Conservation (phyloP, 2,113 vertebrate species). For the Misgurnus mizolepis region DNA sequence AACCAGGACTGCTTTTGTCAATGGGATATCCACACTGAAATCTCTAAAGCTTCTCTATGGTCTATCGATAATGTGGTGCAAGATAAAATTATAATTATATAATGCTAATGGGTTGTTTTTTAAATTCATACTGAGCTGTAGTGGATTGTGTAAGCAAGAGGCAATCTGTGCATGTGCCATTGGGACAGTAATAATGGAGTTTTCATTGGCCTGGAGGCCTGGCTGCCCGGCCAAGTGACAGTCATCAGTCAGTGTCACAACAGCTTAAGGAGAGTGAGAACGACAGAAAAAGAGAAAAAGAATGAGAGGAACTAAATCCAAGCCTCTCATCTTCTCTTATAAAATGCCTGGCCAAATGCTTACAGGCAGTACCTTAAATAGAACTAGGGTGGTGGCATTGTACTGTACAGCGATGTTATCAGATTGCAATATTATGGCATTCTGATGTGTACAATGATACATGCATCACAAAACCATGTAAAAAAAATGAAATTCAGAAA, state of each 20-base stretch:
- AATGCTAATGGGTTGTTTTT: too few relatives aligned
- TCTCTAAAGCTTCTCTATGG: too few relatives aligned
- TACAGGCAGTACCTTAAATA: neutral
- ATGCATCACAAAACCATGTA: too few relatives aligned
- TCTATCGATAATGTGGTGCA: too few relatives aligned
- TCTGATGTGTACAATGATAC: too few relatives aligned
- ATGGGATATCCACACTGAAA: too few relatives aligned
- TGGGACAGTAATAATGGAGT: neutral
- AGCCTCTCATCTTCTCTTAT: neutral
- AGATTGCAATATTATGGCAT: too few relatives aligned
- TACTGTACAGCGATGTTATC: too few relatives aligned
- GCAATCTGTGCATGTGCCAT: neutral
- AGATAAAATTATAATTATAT: too few relatives aligned
- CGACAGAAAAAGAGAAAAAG: neutral
- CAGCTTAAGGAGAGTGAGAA: neutral
- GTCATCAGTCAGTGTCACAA: conserved; percentile 12
- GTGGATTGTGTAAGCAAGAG: neutral
- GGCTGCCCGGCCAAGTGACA: neutral
- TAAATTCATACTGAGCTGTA: neutral
- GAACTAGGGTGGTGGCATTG: too few relatives aligned
- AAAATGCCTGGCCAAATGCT: neutral
- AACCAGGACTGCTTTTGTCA: too few relatives aligned
- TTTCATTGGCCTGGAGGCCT: neutral
- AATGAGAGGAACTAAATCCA: neutral
- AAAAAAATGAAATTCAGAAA: too few relatives aligned